Conservation (phyloP, 2,797 vertebrate species). For the Mycteria americana region DNA sequence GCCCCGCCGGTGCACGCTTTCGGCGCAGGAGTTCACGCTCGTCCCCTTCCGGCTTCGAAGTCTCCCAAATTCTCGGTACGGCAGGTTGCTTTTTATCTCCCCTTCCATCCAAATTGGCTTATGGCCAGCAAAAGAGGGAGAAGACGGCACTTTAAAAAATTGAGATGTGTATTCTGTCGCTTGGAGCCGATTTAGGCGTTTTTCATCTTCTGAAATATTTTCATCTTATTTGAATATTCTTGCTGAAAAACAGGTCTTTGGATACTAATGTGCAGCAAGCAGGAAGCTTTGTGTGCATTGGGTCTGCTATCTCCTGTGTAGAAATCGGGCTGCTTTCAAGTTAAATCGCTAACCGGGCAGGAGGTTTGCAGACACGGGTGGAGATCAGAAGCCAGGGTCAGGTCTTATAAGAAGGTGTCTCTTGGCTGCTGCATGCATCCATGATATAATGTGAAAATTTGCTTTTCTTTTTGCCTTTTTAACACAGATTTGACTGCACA, state of each 20-base stretch:
- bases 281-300: background rate
- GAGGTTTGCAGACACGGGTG: background rate
- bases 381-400: background rate
- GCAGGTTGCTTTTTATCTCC: conserved; percentile 10
- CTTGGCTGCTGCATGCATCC: background rate
- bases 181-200: background rate
- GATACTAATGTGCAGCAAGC: background rate
- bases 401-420: background rate
- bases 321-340: background rate
- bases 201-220: conserved; percentile 33
- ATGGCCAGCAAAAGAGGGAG: background rate
- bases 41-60: background rate
- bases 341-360: accelerated
- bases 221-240: conserved; percentile 48
- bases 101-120: background rate
- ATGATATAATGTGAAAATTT: background rate
- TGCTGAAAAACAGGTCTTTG: background rate
- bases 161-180: background rate
- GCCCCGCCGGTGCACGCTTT: background rate
- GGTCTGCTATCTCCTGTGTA: background rate
- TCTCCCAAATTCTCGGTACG: accelerated
- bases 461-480: background rate
- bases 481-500: background rate
- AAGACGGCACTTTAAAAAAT: background rate
- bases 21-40: background rate